phyloP scores from a whole-genome alignment of 2,113 vertebrate genomes.

The Zapus hudsonius region DNA sequence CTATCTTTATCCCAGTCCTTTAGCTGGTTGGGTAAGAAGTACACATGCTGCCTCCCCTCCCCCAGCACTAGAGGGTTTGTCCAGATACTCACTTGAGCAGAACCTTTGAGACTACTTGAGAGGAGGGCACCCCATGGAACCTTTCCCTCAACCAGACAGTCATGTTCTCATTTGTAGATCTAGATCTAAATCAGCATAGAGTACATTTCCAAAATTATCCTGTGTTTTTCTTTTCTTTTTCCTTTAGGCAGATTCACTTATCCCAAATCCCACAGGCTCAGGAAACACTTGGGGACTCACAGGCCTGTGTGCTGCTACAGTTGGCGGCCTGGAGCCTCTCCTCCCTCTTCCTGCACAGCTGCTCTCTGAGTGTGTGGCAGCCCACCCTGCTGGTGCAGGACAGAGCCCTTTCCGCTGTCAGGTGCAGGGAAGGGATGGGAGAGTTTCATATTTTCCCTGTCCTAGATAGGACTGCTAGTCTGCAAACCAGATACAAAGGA shows the following conservation, averaged over 20 bases:
- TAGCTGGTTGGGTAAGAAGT: neutral
- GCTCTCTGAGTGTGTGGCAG: neutral
- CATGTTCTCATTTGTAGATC: neutral
- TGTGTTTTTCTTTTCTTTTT: neutral
- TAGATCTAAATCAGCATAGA: neutral
- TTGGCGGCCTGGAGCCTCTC: neutral
- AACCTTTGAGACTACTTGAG: neutral
- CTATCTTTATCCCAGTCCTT: neutral
- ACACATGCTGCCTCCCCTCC: neutral
- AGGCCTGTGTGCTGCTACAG: neutral
- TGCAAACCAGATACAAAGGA: neutral
- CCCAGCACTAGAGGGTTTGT: neutral
- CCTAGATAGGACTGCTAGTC: neutral
- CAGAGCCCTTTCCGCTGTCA: neutral
- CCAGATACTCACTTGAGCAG: neutral
- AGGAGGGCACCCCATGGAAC: neutral
- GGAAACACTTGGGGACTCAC: neutral
- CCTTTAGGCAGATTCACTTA: neutral
- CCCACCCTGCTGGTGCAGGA: neutral
- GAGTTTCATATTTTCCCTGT: neutral
- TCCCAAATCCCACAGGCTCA: neutral
- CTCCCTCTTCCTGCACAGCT: neutral
- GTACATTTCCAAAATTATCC: neutral
- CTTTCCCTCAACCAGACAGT: neutral
- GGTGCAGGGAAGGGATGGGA: neutral